A percentile compares a stretch with the other conserved stretches of the same genome.
Conservation (phyloP, 2,113 vertebrate genomes). For the Chaenogobius annularis region DNA sequence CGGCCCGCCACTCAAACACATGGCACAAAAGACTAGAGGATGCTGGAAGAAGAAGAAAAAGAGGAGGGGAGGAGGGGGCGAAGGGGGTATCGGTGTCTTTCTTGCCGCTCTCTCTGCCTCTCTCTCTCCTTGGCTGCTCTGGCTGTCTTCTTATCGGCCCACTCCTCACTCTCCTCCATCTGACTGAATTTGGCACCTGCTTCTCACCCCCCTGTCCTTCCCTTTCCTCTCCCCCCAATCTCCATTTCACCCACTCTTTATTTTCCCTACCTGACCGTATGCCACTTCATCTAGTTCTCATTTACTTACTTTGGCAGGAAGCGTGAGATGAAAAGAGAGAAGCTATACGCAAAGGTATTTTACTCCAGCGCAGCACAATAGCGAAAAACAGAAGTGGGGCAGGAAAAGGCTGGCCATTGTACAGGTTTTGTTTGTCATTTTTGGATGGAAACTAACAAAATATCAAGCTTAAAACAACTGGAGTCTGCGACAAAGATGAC, state of each 20-base stretch:
- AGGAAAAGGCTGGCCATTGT: conserved; percentile 25
- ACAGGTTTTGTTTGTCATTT: conserved; percentile 15
- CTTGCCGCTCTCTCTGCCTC: conserved; percentile 61
- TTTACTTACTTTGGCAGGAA: conserved; percentile 35
- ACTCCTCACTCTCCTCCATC: conserved; percentile 68
- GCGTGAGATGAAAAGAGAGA: conserved; percentile 41
- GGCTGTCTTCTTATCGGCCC: conserved; percentile 70
- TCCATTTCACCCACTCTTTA: conserved; percentile 44
- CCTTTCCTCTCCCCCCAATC: conserved; percentile 6
- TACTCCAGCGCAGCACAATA: conserved; percentile 4
- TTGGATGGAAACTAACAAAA: conserved; percentile 35
- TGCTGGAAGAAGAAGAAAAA: conserved; percentile 40
- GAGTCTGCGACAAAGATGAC: conserved; percentile 15
- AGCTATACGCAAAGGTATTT: conserved; percentile 20
- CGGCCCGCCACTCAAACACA: conserved; percentile 74
- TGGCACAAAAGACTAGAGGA: conserved; percentile 70
- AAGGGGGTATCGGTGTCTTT: conserved; percentile 71
- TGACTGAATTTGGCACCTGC: conserved; percentile 68
- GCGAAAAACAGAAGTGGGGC: conserved; percentile 18
- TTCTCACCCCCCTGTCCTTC: conserved; percentile 27
- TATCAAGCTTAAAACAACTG: conserved; percentile 3
- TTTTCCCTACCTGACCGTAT: conserved; percentile 55
- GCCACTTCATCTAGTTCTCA: conserved; percentile 52
- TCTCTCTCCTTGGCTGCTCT: conserved; percentile 60
- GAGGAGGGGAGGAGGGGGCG: conserved; percentile 18